Base-by-base conservation (phyloP, 2,113 vertebrate species). In the Pterocles orientalis region DNA sequence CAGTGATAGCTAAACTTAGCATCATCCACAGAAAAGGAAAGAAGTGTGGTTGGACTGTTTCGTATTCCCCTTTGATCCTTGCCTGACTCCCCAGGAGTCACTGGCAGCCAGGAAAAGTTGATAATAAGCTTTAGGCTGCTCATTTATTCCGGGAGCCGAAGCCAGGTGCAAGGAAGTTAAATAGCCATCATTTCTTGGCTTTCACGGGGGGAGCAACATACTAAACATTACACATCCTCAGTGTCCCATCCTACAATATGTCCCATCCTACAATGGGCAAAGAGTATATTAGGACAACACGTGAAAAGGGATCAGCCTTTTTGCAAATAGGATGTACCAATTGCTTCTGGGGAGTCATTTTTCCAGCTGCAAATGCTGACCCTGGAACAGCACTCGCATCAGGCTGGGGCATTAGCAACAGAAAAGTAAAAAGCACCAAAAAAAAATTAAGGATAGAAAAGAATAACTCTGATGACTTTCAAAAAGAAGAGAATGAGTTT, bases 91-190 rank as follows among this genome's bases (percentile, higher is more conserved):
- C 56, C 76, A 90, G 88, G 71, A 93, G 68, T 76, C 82, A 90
- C 16, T 5, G 12, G 75, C 47, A 94, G 85, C 45, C 53, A 93
- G 62, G 23, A 88, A 56, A 90, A 81, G 93, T 80, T 94, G 94
- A 88, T 85, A 90, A 80, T 61, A 90, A 70, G 73, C 56, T 94
- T 86, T 81, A 77, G 47, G 41, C 88, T 91, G 56, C 72, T 77
- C 82, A 92, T 94, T 94, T 92, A 92, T 92, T 83, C 88, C 75
- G 47, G 50, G 86, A 83, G 50, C 64, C 80, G n/a, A 80, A 90
- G 60, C 71, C 86, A 92, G 91, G 92, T 93, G 85, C 82, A 83
- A 86, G 36, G n/a, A 90, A 86, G 51, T 75, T 95, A 62, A 88
- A 76, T 45, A 89, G 53, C 82, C 64, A 88, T 41, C 36, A 70